Evolutionary conservation across 2,888 invertebrate species (phyloP), one percentile per base, ranked within the genome.

Genomic region (Tenodera sinensis): DNA sequence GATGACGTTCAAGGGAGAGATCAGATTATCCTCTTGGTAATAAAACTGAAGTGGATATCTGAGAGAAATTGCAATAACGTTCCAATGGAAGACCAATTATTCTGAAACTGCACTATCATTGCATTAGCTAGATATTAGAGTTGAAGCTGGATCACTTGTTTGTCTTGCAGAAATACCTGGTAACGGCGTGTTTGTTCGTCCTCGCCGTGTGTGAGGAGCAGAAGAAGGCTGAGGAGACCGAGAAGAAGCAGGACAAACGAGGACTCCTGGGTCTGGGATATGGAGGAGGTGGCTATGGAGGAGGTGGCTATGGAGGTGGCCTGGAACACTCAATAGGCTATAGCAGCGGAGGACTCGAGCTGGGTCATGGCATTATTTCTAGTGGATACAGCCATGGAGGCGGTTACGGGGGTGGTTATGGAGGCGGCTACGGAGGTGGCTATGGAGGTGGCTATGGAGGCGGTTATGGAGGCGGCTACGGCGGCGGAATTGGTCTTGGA

Each of bases 191-290:
- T 71, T 71, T 71, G 54, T 71, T 71, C 20, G 54, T 71, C 54
- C 54, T 71, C 54, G 54, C 54, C 54, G 15, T 71, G 54, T 71
- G 54, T 6, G 54, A 71, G 54, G 54, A 71, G 4, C 54, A 71
- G 54, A 71, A 71, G 54, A 71, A 71, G 54, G 54, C 54, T 71
- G 54, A 87, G 81, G 87, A 30, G 84, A 30, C n/a, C 28, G 90
- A 89, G 30, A 90, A 87, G 85, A 89, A 88, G 34, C 88, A 88
- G 87, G 87, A 85, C 54, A 90, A 90, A 87, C 27, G 90, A 28
- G 89, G 90, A 4, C 14, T 90, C n/a, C 54, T 89, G 83, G 90
- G 82, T 71, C 83, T 87, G 27, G 90, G 87, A 47, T 84, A 89
- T 42, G 89, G 89, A 6, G 30, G 30, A 30, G 47, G 84, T 20